Conservation (phyloP, 2,113 vertebrate species). For the Condylura cristata region DNA sequence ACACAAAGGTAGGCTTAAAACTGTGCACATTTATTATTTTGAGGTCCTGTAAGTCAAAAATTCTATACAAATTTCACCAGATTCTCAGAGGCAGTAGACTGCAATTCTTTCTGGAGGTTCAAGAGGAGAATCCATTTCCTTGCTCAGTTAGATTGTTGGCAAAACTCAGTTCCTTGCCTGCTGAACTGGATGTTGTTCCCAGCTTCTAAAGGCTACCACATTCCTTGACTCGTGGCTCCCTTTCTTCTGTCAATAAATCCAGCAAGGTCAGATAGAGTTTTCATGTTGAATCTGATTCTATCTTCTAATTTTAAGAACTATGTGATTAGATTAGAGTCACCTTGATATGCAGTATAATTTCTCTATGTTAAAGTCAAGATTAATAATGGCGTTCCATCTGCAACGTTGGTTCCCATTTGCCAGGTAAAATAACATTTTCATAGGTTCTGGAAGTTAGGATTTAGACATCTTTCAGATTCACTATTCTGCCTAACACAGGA, state of each 20-base stretch:
- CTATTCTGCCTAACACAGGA: neutral
- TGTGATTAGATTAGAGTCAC: neutral
- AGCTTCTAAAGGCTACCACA: neutral
- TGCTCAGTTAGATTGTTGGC: neutral
- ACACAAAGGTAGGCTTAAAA: neutral
- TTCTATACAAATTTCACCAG: neutral
- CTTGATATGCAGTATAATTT: neutral
- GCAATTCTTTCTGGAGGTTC: neutral
- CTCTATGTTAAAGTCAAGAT: neutral
- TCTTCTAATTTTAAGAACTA: neutral
- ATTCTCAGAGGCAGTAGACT: neutral
- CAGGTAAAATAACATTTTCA: neutral
- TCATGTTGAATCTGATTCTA: neutral
- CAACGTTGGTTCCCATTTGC: neutral
- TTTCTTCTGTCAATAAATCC: neutral
- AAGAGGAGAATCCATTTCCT: neutral
- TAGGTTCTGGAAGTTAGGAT: neutral
- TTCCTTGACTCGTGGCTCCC: neutral
- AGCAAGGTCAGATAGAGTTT: neutral
- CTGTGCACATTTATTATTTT: neutral
- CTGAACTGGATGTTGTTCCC: neutral
- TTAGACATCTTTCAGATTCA: neutral
- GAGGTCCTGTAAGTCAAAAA: neutral
- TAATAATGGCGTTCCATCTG: neutral
- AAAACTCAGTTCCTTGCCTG: neutral